Conservation (phyloP, 1,140 invertebrate genomes). For the Macrosteles quadrilineatus region DNA sequence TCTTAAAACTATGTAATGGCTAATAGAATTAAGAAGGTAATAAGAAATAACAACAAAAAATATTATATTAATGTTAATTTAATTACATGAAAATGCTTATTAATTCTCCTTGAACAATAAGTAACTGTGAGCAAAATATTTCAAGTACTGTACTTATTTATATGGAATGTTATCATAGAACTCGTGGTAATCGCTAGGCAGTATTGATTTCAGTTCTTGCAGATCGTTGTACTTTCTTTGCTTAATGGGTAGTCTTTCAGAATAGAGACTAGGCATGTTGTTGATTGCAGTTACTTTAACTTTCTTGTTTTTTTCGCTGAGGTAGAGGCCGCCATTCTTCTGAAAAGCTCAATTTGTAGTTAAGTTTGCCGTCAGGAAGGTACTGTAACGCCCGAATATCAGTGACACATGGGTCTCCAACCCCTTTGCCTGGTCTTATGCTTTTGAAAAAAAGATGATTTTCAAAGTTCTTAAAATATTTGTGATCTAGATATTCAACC, state of each 20-base stretch:
- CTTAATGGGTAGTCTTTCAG: slow-evolving; percentile 28
- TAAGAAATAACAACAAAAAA: neutral
- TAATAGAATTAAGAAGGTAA: neutral
- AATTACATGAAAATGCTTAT: neutral
- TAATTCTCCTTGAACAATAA: neutral
- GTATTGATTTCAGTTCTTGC: slow-evolving; percentile 24
- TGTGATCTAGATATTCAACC: slow-evolving; percentile 31
- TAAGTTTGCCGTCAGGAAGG: slow-evolving; percentile 32
- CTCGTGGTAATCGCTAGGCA: slow-evolving; percentile 20
- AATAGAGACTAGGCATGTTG: slow-evolving; percentile 9
- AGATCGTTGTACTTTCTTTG: slow-evolving; percentile 30
- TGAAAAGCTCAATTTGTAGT: slow-evolving; percentile 34
- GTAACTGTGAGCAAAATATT: neutral
- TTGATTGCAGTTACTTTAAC: neutral
- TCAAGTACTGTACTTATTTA: neutral
- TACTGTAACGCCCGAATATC: slow-evolving; percentile 37
- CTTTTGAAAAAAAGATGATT: slow-evolving; percentile 29
- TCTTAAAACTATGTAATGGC: neutral
- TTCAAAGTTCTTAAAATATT: slow-evolving; percentile 34
- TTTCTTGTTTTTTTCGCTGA: slow-evolving; percentile 7
- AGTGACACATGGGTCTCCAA: slow-evolving; percentile 29
- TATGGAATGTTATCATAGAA: slow-evolving; percentile 27
- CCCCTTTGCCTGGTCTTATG: slow-evolving; percentile 31
- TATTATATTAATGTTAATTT: neutral
- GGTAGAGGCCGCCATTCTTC: slow-evolving; percentile 27